Evolutionary conservation across 2,113 vertebrate genomes (phyloP).

Genomic region (Lampris megalopsis): DNA sequence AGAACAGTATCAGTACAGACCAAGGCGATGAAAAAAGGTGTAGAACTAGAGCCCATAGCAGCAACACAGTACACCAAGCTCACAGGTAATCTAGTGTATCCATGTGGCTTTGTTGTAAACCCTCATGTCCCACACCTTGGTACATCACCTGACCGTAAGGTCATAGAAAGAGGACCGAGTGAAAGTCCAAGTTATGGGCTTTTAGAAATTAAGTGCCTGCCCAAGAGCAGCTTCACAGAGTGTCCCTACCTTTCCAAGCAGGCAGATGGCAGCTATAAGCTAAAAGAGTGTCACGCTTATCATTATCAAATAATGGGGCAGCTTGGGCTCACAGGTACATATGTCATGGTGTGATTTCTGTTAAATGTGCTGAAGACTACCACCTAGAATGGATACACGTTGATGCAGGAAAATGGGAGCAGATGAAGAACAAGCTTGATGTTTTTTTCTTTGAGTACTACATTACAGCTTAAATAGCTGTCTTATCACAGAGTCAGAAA

Average conservation of each 20-base stretch:
- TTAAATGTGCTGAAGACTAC: slow-evolving; percentile 2
- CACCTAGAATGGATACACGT: slow-evolving; percentile 6
- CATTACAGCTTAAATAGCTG: no score
- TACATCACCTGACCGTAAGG: slow-evolving; percentile 1
- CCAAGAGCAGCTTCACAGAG: no score
- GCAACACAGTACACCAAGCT: background rate
- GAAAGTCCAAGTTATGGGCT: background rate
- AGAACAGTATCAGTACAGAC: background rate
- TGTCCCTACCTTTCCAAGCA: no score
- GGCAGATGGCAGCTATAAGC: no score
- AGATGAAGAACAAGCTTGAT: slow-evolving; percentile 11
- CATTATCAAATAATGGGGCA: slow-evolving; percentile 7
- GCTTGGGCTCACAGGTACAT: slow-evolving; percentile 6
- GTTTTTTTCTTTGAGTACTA: slow-evolving; percentile 6
- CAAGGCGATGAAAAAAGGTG: slow-evolving; percentile 3
- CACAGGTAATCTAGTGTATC: background rate
- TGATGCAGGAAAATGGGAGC: slow-evolving; percentile 4
- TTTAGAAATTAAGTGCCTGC: no score
- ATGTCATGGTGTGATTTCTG: slow-evolving; percentile 11
- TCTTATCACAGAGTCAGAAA: no score
- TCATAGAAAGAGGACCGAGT: background rate
- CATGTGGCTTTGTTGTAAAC: slow-evolving; percentile 19
- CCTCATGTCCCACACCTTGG: slow-evolving; percentile 14
- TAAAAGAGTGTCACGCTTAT: background rate
- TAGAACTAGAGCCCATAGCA: background rate